phyloP scores from a whole-genome alignment of 2,113 vertebrate species.

The Alectura lathami region DNA sequence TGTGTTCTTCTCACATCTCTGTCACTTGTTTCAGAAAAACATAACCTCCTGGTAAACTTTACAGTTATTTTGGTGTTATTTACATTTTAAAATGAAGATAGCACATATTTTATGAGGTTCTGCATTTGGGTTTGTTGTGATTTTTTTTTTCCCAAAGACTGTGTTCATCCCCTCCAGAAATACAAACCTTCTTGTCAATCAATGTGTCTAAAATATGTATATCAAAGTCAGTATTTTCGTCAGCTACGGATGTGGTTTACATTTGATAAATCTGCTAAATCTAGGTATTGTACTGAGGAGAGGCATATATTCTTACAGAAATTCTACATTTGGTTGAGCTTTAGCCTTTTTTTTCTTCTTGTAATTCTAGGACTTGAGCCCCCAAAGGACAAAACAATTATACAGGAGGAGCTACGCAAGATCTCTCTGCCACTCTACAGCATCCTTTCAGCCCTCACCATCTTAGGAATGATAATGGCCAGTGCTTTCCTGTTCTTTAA shows the following conservation, averaged over 20 bases:
- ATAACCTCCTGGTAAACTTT: neutral
- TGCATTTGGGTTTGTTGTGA: neutral
- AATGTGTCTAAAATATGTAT: neutral
- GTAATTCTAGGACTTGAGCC: constrained; percentile 86
- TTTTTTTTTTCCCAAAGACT: neutral
- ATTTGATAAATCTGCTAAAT: neutral
- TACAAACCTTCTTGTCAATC: neutral
- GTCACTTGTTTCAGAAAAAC: neutral
- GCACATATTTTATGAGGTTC: neutral
- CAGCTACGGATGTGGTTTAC: neutral
- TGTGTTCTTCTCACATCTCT: neutral
- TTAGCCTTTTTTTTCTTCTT: neutral
- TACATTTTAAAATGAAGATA: neutral
- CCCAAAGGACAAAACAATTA: constrained; percentile 95
- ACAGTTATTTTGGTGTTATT: neutral
- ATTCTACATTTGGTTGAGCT: neutral
- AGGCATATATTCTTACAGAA: neutral
- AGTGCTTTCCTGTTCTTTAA: constrained; percentile 98
- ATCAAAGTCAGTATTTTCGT: neutral
- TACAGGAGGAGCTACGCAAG: constrained; percentile 91
- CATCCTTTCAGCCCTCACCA: constrained; percentile 96
- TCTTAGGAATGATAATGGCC: constrained; percentile 98
- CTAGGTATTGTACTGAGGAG: neutral
- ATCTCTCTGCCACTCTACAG: constrained; percentile 98
- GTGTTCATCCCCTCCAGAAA: neutral